Base-by-base conservation (phyloP, 2,797 vertebrate species). In the Pseudochirops cupreus region DNA sequence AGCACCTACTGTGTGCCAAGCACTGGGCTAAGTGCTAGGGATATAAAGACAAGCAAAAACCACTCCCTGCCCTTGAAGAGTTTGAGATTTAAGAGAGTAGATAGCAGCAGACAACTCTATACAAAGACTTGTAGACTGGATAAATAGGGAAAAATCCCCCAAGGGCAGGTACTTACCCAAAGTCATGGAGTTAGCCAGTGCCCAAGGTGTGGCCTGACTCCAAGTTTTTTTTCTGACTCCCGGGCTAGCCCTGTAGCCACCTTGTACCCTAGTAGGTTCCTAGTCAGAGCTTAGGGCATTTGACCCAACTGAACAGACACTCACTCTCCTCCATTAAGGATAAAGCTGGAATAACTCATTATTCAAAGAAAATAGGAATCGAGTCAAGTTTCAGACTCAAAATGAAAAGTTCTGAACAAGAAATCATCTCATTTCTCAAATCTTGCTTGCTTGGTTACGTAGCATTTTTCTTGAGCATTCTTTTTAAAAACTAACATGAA, bases 401-500 rank as follows among this genome's bases (percentile, higher is more conserved):
- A 39, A 74, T 26, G 39, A 82, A 82, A 87, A 87, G 74, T 87
- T 87, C 39, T 26, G 74, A 87, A 87, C 74, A 87, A 87, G 74
- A 87, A 87, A 46, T 28, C 74, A 50, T 46, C 24, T 87, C 74
- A 26, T 82, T 82, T 87, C 74, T 46, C 74, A 50, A 24, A 87
- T 26, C 21, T 87, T 46, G 21, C 74, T 50, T 50, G 74, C 74
- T 87, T 50, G 39, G 74, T 87, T 87, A 87, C 74, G 10, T 50
- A 87, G 74, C 74, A 87, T 87, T 87, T 87, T 87, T 87, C 74
- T 87, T 28, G 74, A 50, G 74, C 24, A 50, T 87, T 82, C 74
- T 82, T 82, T 82, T 87, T 87, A 87, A 87, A 87, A 87, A 87
- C 74, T 87, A 87, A 87, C 74, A 87, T 87, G 39, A 87, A 46